Conservation (phyloP, 2,797 vertebrate species). For the Coccyzus lansbergi region DNA sequence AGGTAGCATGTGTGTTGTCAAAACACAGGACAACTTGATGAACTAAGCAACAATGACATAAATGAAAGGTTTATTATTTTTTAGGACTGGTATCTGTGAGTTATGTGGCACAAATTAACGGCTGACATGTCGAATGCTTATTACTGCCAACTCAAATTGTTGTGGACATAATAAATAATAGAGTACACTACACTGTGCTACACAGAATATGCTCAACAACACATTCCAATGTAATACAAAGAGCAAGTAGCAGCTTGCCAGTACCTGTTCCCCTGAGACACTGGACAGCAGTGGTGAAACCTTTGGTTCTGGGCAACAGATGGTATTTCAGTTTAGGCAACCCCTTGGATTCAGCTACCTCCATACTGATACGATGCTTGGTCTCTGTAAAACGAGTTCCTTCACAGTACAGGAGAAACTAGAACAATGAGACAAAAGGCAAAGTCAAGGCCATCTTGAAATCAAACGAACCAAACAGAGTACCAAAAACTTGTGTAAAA, state of each 20-base stretch:
- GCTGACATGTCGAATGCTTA: not conserved
- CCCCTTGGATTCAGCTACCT: slow-evolving; percentile 95
- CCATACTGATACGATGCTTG: slow-evolving; percentile 98
- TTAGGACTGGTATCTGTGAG: not conserved
- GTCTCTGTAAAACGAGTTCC: slow-evolving; percentile 97
- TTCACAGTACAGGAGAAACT: slow-evolving; percentile 98
- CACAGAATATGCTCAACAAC: not conserved
- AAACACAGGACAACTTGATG: not conserved
- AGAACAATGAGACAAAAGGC: not conserved
- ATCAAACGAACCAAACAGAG: not conserved
- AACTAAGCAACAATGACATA: not conserved
- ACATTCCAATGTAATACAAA: not conserved
- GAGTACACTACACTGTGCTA: not conserved
- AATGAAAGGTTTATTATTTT: not conserved
- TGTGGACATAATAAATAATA: not conserved
- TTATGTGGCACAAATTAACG: not conserved
- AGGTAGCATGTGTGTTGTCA: not conserved
- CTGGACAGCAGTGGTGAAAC: slow-evolving; percentile 95
- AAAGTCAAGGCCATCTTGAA: not conserved
- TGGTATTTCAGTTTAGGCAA: slow-evolving; percentile 95
- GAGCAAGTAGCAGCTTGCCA: not conserved
- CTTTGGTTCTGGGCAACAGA: slow-evolving; percentile 94
- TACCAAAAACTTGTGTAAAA: not conserved
- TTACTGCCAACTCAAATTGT: not conserved
- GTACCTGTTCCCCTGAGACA: slow-evolving; percentile 96